Evolutionary conservation across 1,140 invertebrate species (phyloP), one percentile per base, ranked within the genome.

Genomic region (Drosophila punjabiensis): DNA sequence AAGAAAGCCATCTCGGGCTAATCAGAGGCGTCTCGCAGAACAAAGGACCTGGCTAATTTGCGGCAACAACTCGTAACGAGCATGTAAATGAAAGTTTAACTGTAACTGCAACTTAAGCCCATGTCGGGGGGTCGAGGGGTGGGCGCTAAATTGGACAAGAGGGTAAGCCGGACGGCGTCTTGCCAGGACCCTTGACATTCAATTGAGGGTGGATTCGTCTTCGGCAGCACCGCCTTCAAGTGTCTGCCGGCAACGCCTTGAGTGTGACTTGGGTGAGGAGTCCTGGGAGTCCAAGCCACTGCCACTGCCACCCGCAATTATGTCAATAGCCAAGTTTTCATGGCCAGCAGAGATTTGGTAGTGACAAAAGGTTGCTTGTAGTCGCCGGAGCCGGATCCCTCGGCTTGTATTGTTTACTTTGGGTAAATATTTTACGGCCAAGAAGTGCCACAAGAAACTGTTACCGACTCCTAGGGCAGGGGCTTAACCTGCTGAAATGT

Each of bases 201-300:
- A 86, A 90, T 91, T 90, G 86, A 90, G 86, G 86, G 86, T 90
- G 79, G 86, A 85, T 77, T 90, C 64, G 63, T 65, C 66, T 60
- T 73, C 69, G 52, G 14, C 20, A 45, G 45, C 11, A 45, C 56
- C 60, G 45, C 53, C 50, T 83, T 85, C 69, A 86, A 90, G 86
- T 90, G 86, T 77, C 87, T 87, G 76, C 66, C 82, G 50, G 70
- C 82, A 86, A 90, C 87, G 86, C 86, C 86, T 90, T 91, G 79
- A 87, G 86, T 90, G 87, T 90, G 86, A 90, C 87, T 89, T 84
- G 67, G 70, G 76, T 14, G 24, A 35, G 30, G 33, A 28, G 16
- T 47, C 20, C 50, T 59, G 48, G 35, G 37, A 45, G 56, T 35
- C 50, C 28, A 16, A 3, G 16, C 50, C 47, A 24, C 39, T 41